Conservation (phyloP, 53 echinoderm and acorn worm species). For the Crossaster papposus region DNA sequence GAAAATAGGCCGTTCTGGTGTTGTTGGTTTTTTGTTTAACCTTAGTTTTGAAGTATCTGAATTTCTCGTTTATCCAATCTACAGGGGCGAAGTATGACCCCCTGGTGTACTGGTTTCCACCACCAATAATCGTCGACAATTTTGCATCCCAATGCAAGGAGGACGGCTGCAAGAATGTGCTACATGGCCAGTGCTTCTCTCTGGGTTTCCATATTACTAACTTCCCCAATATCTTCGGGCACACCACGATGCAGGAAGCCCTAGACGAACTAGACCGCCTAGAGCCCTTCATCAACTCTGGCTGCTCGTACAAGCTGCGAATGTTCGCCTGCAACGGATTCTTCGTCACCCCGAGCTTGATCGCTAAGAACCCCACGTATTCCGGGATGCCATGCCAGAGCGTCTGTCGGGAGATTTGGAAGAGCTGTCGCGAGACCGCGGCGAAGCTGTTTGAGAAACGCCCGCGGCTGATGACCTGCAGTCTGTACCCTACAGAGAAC, state of each 20-base stretch:
- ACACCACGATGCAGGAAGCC: conserved; percentile 13
- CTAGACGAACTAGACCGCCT: conserved; percentile 36
- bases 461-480: conserved; percentile 12
- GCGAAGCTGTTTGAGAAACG: not conserved
- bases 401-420: conserved; percentile 11
- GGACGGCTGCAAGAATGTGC: not conserved
- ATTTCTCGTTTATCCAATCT: not conserved
- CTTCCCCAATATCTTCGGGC: conserved; percentile 28
- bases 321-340: conserved; percentile 10
- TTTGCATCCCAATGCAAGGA: not conserved
- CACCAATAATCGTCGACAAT: not conserved
- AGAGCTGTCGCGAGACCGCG: not conserved
- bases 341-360: not conserved
- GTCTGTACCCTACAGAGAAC: not conserved
- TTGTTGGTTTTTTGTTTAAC: no score
- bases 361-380: not conserved
- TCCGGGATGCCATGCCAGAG: conserved; percentile 7
- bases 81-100: conserved; percentile 1
- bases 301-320: conserved; percentile 41
- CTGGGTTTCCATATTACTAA: not conserved
- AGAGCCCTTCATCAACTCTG: conserved; percentile 26
- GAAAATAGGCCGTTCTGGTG: no score
- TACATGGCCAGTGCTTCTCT: conserved; percentile 3
- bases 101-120: not conserved
- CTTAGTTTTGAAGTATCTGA: not conserved